Percentiles rank a stretch among this genome's conserved stretches.
These are phyloP conservation scores for Cryptocephalus moraei DNA, from an alignment of 2,888 invertebrate species.

Conservation along the genomic window DNA sequence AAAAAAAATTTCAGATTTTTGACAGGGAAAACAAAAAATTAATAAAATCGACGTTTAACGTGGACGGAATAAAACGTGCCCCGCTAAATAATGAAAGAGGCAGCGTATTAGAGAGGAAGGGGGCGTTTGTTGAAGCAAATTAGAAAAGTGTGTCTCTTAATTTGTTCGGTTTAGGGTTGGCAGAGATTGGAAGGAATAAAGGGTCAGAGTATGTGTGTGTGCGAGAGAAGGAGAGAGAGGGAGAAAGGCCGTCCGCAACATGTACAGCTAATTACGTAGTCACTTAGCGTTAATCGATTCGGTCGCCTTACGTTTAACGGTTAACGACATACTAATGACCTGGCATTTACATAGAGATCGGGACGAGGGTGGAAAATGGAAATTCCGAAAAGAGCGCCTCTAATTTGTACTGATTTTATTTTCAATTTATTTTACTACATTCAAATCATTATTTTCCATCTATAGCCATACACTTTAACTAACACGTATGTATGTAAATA, in stretches of 20 bases:
- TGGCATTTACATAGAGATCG: slow-evolving; percentile 38
- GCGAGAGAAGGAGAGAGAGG: slow-evolving; percentile 5
- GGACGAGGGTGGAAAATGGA: slow-evolving; percentile 15
- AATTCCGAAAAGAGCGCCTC: slow-evolving; percentile 3
- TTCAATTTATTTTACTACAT: too few relatives aligned
- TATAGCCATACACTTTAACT: too few relatives aligned
- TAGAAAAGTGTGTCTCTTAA: slow-evolving; percentile 28
- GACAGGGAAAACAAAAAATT: too few relatives aligned
- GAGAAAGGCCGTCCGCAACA: slow-evolving; percentile 19
- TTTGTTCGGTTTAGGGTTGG: slow-evolving; percentile 20
- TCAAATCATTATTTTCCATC: too few relatives aligned
- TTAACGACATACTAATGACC: slow-evolving; percentile 43
- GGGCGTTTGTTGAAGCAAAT: slow-evolving; percentile 17
- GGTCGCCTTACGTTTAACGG: slow-evolving; percentile 41
- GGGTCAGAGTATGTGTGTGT: slow-evolving; percentile 1
- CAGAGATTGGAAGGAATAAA: background rate
- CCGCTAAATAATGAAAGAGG: too few relatives aligned
- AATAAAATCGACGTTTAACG: too few relatives aligned
- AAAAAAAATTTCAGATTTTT: too few relatives aligned
- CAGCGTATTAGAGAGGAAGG: slow-evolving; percentile 9
- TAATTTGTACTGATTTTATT: too few relatives aligned
- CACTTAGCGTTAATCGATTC: slow-evolving; percentile 44
- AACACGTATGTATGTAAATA: too few relatives aligned
- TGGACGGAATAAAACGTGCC: too few relatives aligned
- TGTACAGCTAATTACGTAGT: slow-evolving; percentile 43